phyloP scores from a whole-genome alignment of 2,797 vertebrate species.

The Euthynnus affinis region DNA sequence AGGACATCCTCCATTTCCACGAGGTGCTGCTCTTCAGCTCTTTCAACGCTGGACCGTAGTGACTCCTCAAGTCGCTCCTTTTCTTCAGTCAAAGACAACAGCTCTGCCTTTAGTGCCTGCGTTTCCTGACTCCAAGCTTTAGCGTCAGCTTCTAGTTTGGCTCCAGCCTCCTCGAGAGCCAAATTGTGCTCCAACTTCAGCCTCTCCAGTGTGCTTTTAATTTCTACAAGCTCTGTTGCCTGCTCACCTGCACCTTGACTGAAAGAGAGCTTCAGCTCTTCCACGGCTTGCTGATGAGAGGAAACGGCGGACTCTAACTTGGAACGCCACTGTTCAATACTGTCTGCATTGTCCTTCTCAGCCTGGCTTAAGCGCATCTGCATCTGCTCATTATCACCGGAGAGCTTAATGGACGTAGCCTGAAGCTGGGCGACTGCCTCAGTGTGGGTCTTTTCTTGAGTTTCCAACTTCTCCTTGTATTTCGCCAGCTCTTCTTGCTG shows the following conservation, averaged over 20 bases:
- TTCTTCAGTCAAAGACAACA: conserved; percentile 86
- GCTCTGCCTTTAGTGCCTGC: conserved; percentile 82
- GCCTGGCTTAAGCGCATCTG: conserved; percentile 88
- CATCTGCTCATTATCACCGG: conserved; percentile 91
- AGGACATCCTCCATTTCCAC: conserved; percentile 97
- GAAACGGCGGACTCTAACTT: conserved; percentile 89
- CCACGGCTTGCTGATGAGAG: conserved; percentile 93
- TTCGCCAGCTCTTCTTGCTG: conserved; percentile 85
- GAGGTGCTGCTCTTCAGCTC: conserved; percentile 94
- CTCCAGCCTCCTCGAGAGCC: conserved; percentile 83
- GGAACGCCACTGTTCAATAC: conserved; percentile 89
- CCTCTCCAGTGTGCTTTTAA: conserved; percentile 90
- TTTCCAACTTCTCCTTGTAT: conserved; percentile 86
- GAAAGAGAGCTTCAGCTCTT: conserved; percentile 91
- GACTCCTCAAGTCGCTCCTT: conserved; percentile 90
- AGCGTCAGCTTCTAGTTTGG: conserved; percentile 83
- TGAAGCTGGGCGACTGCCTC: conserved; percentile 88
- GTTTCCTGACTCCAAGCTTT: conserved; percentile 80
- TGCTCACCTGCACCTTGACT: conserved; percentile 88
- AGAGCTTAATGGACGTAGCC: conserved; percentile 84
- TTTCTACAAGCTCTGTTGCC: conserved; percentile 87
- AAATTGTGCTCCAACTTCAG: conserved; percentile 87
- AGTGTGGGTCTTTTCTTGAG: conserved; percentile 83
- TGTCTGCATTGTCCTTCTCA: conserved; percentile 90
- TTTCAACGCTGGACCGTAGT: conserved; percentile 89